Evolutionary conservation across 2,113 vertebrate genomes (phyloP).

Genomic region (Clupea harengus): DNA sequence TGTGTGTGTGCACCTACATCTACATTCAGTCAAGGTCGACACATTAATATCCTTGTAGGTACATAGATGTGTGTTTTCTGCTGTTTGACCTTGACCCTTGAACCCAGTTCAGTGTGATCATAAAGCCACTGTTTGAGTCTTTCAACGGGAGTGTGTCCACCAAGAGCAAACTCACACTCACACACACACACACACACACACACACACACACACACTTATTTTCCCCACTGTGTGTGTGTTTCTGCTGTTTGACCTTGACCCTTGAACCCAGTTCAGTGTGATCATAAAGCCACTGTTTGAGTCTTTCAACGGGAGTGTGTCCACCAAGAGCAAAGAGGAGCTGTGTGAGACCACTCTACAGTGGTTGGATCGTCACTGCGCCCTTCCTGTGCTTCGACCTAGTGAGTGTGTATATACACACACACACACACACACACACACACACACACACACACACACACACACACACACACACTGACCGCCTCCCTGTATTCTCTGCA

Average conservation of each 20-base stretch:
- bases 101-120: conserved; percentile 54
- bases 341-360: conserved; percentile 81
- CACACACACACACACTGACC: no score
- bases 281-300: conserved; percentile 95
- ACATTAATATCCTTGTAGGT: neutral
- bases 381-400: conserved; percentile 86
- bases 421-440: neutral
- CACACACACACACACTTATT: no score
- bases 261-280: conserved; percentile 91
- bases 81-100: no score
- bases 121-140: conserved; percentile 93
- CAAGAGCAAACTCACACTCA: conserved; percentile 75
- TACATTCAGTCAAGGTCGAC: no score
- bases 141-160: conserved; percentile 89
- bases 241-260: conserved; percentile 36
- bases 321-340: conserved; percentile 82
- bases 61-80: no score
- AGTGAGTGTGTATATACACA: conserved; percentile 78
- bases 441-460: no score
- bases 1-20: no score
- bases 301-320: conserved; percentile 89
- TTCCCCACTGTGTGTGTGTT: no score
- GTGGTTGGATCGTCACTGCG: conserved; percentile 90
- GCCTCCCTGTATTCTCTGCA: no score
- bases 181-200: no score